Evolutionary conservation across 2,888 invertebrate species (phyloP).

Genomic region (Byasa hedistus): DNA sequence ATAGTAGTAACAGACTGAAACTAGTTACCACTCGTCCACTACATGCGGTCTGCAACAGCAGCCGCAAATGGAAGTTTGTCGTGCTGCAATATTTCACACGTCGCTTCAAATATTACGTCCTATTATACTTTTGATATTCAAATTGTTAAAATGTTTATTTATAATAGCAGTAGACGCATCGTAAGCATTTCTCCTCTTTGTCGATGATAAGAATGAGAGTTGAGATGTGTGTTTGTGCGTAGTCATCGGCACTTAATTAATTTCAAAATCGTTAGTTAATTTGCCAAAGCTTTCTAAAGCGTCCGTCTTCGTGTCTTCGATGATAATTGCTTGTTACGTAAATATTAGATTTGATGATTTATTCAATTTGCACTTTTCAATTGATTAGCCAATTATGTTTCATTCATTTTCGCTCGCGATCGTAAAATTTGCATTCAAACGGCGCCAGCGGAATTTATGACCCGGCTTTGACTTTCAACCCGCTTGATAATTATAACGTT

Average conservation of each 20-base stretch:
- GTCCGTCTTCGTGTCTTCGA: conserved; percentile 21
- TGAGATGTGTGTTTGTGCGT: conserved; percentile 37
- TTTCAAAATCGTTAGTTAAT: conserved; percentile 49
- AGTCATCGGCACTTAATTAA: conserved; percentile 54
- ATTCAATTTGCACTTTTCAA: conserved; percentile 22
- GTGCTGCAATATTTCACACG: conserved; percentile 38
- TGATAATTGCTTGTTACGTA: conserved; percentile 30
- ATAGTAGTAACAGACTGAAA: conserved; percentile 34
- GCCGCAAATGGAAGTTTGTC: conserved; percentile 33
- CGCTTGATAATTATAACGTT: conserved; percentile 21
- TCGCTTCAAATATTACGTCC: conserved; percentile 37
- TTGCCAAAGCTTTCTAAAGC: conserved; percentile 52
- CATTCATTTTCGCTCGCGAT: conserved; percentile 17
- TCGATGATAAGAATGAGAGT: conserved; percentile 40
- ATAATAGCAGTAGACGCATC: conserved; percentile 36
- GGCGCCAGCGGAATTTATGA: conserved; percentile 15
- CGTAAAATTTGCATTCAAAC: conserved; percentile 24
- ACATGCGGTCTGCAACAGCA: conserved; percentile 14
- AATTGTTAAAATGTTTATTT: conserved; percentile 37
- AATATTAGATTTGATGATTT: conserved; percentile 29
- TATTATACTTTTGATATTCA: conserved; percentile 35
- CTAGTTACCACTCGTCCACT: conserved; percentile 21
- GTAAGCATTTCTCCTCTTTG: conserved; percentile 34
- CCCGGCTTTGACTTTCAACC: conserved; percentile 24
- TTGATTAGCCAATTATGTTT: conserved; percentile 27